Evolutionary conservation across 92 coral and sea anemone genomes (phyloP).

Genomic region (Blastomussa wellsi): DNA sequence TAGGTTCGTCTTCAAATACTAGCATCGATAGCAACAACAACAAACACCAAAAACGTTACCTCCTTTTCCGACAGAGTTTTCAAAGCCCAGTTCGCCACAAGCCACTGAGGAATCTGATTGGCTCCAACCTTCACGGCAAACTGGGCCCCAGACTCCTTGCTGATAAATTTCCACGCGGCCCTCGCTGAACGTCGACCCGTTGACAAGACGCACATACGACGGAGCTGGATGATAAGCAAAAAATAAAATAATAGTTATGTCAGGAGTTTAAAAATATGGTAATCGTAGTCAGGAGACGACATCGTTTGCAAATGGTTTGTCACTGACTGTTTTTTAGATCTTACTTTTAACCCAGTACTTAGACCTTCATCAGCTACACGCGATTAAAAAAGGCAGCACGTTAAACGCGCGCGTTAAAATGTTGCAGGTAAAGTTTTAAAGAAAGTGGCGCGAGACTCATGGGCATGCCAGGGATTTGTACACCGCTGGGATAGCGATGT

Average conservation of each 20-base stretch:
- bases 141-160: constrained; percentile 70
- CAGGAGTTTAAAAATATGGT: not conserved
- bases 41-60: constrained; percentile 13
- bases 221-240: constrained; percentile 38
- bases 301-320: too few relatives aligned
- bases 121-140: constrained; percentile 75
- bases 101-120: constrained; percentile 54
- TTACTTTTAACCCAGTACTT: too few relatives aligned
- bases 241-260: not conserved
- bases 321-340: too few relatives aligned
- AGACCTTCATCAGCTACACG: too few relatives aligned
- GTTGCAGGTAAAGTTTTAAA: too few relatives aligned
- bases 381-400: too few relatives aligned
- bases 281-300: not conserved
- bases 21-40: too few relatives aligned
- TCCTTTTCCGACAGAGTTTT: not conserved
- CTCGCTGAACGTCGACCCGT: constrained; percentile 34
- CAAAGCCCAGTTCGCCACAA: constrained; percentile 75
- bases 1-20: too few relatives aligned
- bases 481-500: too few relatives aligned
- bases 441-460: too few relatives aligned
- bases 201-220: constrained; percentile 60
- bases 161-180: constrained; percentile 72
- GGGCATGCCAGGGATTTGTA: too few relatives aligned
- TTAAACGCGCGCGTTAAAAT: too few relatives aligned